These are phyloP conservation scores for Polydesmus complanatus DNA, from an alignment of 2,888 invertebrate genomes.

Conservation along the genomic window DNA sequence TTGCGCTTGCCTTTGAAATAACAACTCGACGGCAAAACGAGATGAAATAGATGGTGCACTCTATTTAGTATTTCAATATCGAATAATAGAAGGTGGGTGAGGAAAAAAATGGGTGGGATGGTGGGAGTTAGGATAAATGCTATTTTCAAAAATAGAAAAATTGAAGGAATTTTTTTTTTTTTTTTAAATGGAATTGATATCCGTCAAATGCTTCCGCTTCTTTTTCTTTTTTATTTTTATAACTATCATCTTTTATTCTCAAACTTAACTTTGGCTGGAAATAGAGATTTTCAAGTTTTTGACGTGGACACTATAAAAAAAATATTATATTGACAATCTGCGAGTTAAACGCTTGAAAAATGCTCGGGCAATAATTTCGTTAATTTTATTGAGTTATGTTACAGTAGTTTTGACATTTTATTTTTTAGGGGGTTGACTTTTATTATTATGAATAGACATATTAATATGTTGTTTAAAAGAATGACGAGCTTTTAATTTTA, in stretches of 20 bases:
- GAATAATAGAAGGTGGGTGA: not conserved
- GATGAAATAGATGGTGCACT: not conserved
- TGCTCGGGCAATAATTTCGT: too few species aligned
- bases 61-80: not conserved
- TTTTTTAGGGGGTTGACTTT: too few species aligned
- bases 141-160: too few species aligned
- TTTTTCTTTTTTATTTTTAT: not conserved
- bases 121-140: not conserved
- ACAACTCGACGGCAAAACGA: not conserved
- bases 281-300: too few species aligned
- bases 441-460: too few species aligned
- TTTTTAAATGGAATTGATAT: not conserved
- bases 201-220: not conserved
- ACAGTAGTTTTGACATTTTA: too few species aligned
- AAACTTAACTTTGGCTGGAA: not conserved
- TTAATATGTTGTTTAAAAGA: too few species aligned
- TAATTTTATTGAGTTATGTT: too few species aligned
- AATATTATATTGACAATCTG: too few species aligned
- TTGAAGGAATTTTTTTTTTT: not conserved
- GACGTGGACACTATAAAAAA: too few species aligned
- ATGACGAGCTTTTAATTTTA: too few species aligned
- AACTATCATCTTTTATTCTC: not conserved
- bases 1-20: not conserved
- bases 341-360: too few species aligned
- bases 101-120: not conserved